Percentiles rank a stretch among this genome's conserved stretches.
Evolutionary conservation across 2,113 vertebrate species (phyloP).

Genomic region (Corvus hawaiiensis): DNA sequence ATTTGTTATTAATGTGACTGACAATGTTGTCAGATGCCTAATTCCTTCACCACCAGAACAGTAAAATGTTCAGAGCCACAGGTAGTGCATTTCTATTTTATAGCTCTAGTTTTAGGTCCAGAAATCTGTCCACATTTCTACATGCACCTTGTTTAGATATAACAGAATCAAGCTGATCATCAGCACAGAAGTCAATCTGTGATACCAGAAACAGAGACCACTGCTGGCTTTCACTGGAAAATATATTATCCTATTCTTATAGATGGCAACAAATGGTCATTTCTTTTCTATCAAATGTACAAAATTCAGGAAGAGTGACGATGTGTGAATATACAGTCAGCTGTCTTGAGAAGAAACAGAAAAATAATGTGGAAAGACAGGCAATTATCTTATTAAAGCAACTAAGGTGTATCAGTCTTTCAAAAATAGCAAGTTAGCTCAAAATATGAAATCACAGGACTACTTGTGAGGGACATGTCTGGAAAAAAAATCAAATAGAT

Average conservation of each 20-base stretch:
- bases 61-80: not conserved
- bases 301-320: not conserved
- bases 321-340: not conserved
- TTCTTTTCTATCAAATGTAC: not conserved
- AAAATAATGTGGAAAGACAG: not conserved
- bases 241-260: not conserved
- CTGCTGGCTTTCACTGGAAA: not conserved
- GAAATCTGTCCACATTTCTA: not conserved
- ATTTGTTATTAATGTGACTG: not conserved
- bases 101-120: not conserved
- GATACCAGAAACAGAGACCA: not conserved
- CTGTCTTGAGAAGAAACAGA: not conserved
- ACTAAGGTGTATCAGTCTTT: not conserved
- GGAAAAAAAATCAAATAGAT: not conserved
- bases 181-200: not conserved
- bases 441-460: not conserved
- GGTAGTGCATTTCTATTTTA: not conserved
- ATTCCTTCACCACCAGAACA: not conserved
- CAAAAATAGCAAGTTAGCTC: not conserved
- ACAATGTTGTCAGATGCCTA: not conserved
- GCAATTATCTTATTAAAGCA: not conserved
- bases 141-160: not conserved
- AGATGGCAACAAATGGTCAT: not conserved
- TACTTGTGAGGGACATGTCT: not conserved
- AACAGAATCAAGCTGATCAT: not conserved